phyloP scores from a whole-genome alignment of 2,888 invertebrate genomes.

The Pollenia labialis region DNA sequence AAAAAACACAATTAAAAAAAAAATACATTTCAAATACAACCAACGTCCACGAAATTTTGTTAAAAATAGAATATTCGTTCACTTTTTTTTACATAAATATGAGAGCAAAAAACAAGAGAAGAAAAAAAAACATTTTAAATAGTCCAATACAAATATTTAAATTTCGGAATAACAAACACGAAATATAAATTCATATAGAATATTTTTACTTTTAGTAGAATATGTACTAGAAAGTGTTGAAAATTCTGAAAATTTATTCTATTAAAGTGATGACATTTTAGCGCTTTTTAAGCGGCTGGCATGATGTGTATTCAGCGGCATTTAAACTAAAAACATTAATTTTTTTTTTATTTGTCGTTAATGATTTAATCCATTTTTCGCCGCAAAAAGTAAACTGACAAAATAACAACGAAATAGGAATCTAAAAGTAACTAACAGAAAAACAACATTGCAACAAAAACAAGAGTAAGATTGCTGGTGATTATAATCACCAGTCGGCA shows the following conservation, averaged over 20 bases:
- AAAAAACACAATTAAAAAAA: slow-evolving; percentile 45
- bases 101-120: slow-evolving; percentile 33
- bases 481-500: too few species aligned
- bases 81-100: slow-evolving; percentile 78
- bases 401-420: too few species aligned
- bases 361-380: too few species aligned
- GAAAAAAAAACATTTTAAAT: slow-evolving; percentile 8
- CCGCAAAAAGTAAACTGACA: too few species aligned
- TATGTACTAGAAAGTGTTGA: slow-evolving; percentile 13
- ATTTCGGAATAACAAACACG: slow-evolving; percentile 30
- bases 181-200: slow-evolving; percentile 22
- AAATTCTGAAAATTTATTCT: slow-evolving; percentile 12
- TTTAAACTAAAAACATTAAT: too few species aligned
- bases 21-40: slow-evolving; percentile 44
- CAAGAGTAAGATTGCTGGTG: too few species aligned
- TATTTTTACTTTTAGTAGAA: slow-evolving; percentile 15
- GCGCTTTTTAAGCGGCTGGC: neutral
- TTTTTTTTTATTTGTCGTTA: too few species aligned
- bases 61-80: slow-evolving; percentile 79
- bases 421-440: too few species aligned
- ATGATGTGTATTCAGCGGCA: too few species aligned
- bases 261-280: neutral
- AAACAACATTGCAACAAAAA: too few species aligned
- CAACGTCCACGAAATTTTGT: slow-evolving; percentile 52
- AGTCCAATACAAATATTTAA: slow-evolving; percentile 52